phyloP scores from a whole-genome alignment of 30 jellyfish, hydroid and myxozoan genomes.

The Aurelia aurita region DNA sequence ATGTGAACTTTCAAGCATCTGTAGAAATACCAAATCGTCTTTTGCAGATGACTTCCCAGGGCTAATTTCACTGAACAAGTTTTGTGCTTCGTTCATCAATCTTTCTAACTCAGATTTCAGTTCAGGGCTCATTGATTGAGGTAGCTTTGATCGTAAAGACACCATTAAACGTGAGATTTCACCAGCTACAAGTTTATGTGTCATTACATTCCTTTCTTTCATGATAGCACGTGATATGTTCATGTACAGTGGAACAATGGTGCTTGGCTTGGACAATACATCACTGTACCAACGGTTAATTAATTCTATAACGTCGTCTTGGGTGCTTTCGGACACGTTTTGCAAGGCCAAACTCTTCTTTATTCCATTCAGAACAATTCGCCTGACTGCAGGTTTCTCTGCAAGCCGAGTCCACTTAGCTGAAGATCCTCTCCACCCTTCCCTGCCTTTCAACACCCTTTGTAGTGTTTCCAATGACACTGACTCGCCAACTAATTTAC shows the following conservation, averaged over 20 bases:
- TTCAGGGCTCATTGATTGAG: too few relatives aligned
- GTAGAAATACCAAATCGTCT: too few relatives aligned
- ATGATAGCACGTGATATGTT: constrained; percentile 8
- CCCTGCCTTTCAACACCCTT: too few relatives aligned
- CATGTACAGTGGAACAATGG: neutral
- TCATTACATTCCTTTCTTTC: neutral
- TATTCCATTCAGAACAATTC: neutral
- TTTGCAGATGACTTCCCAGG: too few relatives aligned
- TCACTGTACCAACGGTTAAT: neutral
- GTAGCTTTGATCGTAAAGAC: too few relatives aligned
- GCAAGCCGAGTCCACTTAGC: too few relatives aligned
- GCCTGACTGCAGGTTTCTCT: neutral
- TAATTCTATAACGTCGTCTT: neutral
- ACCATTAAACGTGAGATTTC: neutral
- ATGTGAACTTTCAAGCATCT: neutral
- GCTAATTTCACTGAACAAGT: too few relatives aligned
- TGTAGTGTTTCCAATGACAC: too few relatives aligned
- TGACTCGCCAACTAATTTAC: too few relatives aligned
- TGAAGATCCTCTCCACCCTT: too few relatives aligned
- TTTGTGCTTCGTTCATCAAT: too few relatives aligned
- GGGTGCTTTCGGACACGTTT: neutral
- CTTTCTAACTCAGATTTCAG: too few relatives aligned
- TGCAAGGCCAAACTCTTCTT: neutral
- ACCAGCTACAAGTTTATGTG: neutral
- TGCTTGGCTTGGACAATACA: constrained; percentile 3